Percentiles rank a stretch among this genome's conserved stretches.
Evolutionary conservation across 2,888 invertebrate species (phyloP).

Genomic region (Zele albiditarsus): DNA sequence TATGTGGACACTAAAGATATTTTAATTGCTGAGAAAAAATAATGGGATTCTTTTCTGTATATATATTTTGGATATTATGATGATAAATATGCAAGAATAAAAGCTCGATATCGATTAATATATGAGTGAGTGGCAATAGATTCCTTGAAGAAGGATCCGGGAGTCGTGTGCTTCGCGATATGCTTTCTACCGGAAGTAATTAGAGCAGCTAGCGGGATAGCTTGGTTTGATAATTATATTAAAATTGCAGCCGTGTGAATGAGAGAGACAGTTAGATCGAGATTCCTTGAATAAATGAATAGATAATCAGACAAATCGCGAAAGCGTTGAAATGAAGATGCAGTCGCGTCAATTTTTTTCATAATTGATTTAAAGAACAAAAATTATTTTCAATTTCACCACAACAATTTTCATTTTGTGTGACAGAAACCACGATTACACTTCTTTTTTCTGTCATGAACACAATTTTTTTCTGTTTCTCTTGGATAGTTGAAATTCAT

Average conservation of each 20-base stretch:
- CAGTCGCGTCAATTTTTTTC: constrained; percentile 14
- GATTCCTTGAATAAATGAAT: constrained; percentile 26
- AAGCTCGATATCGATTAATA: background rate
- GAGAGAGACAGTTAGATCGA: constrained; percentile 19
- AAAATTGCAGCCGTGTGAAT: constrained; percentile 19
- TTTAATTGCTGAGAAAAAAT: too few relatives aligned
- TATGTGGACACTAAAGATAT: too few relatives aligned
- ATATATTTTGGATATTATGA: background rate
- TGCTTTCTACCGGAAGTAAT: constrained; percentile 56
- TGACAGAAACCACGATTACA: background rate
- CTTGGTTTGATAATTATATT: constrained; percentile 42
- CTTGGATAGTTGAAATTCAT: constrained; percentile 51
- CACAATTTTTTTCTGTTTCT: background rate
- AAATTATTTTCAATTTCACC: background rate
- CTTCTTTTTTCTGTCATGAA: background rate
- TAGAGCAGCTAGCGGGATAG: constrained; percentile 47
- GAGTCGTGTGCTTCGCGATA: constrained; percentile 33
- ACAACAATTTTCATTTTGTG: background rate
- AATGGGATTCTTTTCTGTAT: too few relatives aligned
- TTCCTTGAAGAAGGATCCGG: constrained; percentile 4
- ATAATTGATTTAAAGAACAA: background rate
- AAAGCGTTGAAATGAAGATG: constrained; percentile 47
- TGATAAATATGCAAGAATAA: background rate
- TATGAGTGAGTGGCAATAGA: background rate
- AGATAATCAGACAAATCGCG: constrained; percentile 37